Percentiles rank a stretch among this genome's conserved stretches.
These are phyloP conservation scores for Pteria penguin DNA, from an alignment of 2,888 invertebrate species.

Conservation along the genomic window DNA sequence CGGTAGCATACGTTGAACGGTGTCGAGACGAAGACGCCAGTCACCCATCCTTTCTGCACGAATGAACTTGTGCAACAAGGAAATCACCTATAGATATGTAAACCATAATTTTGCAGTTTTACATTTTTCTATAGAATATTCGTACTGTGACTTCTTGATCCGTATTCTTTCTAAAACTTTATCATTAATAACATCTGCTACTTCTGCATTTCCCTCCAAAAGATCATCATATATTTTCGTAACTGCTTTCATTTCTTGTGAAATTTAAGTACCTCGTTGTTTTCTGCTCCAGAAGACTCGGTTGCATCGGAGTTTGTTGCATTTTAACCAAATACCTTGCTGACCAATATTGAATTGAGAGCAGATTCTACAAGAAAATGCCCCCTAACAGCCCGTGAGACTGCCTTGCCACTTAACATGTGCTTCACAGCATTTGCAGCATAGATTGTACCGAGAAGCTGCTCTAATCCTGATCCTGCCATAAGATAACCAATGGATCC, in stretches of 20 bases:
- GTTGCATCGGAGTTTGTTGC: too few relatives aligned
- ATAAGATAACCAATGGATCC: conserved; percentile 60
- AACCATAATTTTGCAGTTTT: conserved; percentile 42
- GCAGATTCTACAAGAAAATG: conserved; percentile 51
- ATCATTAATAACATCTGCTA: background rate
- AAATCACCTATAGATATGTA: too few relatives aligned
- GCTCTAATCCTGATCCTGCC: conserved; percentile 50
- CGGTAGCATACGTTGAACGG: too few relatives aligned
- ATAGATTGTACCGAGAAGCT: conserved; percentile 54
- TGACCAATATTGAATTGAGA: too few relatives aligned
- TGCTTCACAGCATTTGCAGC: conserved; percentile 49
- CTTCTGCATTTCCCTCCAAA: background rate
- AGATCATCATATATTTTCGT: background rate
- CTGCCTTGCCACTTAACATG: conserved; percentile 56
- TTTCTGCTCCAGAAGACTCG: too few relatives aligned
- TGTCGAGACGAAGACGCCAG: too few relatives aligned
- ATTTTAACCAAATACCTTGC: too few relatives aligned
- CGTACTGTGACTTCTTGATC: background rate
- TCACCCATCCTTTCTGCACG: too few relatives aligned
- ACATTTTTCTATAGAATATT: background rate
- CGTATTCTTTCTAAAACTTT: background rate
- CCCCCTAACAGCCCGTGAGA: conserved; percentile 51
- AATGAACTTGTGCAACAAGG: too few relatives aligned
- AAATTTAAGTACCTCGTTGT: too few relatives aligned
- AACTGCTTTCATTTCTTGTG: background rate